phyloP scores from a whole-genome alignment of 2,797 vertebrate species.

The Karalla daura region DNA sequence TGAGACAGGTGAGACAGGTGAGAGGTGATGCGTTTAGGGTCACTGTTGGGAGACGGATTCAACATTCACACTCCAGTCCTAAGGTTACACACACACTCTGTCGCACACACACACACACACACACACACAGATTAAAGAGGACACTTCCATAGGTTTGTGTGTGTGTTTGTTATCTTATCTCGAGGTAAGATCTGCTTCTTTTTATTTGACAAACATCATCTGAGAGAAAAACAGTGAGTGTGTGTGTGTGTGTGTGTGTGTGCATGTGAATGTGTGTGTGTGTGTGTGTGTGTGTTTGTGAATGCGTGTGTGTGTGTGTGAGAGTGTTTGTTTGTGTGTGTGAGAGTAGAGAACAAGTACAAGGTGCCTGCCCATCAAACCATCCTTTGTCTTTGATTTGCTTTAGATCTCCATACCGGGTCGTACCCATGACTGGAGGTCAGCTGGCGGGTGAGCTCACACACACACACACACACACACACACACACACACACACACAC shows the following conservation, averaged over 20 bases:
- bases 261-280: constrained; percentile 7
- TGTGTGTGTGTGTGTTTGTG: not conserved
- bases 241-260: constrained; percentile 17
- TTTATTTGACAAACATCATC: constrained; percentile 25
- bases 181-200: constrained; percentile 6
- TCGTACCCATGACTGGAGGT: constrained; percentile 86
- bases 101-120: not conserved
- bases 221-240: not conserved
- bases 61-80: not conserved
- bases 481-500: constrained; percentile 2
- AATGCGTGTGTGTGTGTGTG: constrained; percentile 15
- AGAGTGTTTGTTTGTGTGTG: constrained; percentile 4
- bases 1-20: too few species aligned
- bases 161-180: constrained; percentile 25
- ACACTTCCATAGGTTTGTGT: not conserved
- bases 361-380: constrained; percentile 21
- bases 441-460: constrained; percentile 87
- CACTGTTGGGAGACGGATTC: too few species aligned
- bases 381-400: constrained; percentile 37
- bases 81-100: not conserved
- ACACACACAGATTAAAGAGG: not conserved
- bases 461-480: not conserved
- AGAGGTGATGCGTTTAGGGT: too few species aligned
- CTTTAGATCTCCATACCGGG: constrained; percentile 91
- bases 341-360: constrained; percentile 8